phyloP scores from a whole-genome alignment of 1,140 invertebrate species.

The Trissolcus basalis region DNA sequence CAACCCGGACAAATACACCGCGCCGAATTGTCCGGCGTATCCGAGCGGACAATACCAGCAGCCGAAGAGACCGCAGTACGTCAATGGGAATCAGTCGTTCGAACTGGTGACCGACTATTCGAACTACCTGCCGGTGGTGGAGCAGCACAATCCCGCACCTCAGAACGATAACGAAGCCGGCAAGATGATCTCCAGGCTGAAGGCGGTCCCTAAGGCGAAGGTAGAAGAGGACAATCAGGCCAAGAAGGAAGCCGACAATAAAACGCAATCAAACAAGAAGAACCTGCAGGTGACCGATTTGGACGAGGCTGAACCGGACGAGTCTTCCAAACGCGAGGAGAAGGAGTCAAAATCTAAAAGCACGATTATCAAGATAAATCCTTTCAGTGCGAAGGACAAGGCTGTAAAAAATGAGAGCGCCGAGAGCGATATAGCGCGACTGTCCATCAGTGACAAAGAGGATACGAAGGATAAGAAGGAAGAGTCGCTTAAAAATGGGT shows the following conservation, averaged over 20 bases:
- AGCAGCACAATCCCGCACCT: too few relatives aligned
- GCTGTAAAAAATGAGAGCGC: neutral
- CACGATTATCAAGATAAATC: neutral
- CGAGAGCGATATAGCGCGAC: slow-evolving; percentile 1
- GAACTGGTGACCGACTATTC: slow-evolving; percentile 33
- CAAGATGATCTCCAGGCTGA: neutral
- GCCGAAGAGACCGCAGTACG: slow-evolving; percentile 63
- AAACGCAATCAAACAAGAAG: slow-evolving; percentile 1
- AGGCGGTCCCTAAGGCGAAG: neutral
- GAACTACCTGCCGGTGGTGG: too few relatives aligned
- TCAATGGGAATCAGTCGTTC: slow-evolving; percentile 62
- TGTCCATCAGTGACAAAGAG: slow-evolving; percentile 24
- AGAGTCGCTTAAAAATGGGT: slow-evolving; percentile 16
- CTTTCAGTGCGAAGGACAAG: neutral
- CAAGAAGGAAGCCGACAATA: slow-evolving; percentile 45
- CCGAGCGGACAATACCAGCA: slow-evolving; percentile 62
- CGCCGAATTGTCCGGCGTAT: slow-evolving; percentile 62
- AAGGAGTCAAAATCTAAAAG: neutral
- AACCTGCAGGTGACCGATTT: slow-evolving; percentile 62
- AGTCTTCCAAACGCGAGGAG: neutral
- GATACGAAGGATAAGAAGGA: slow-evolving; percentile 4
- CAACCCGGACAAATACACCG: slow-evolving; percentile 43
- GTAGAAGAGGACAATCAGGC: slow-evolving; percentile 27
- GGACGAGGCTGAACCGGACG: slow-evolving; percentile 49
- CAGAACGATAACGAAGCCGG: neutral